These are phyloP conservation scores for Siderastrea siderea DNA, from an alignment of 92 coral and sea anemone genomes.

Conservation along the genomic window DNA sequence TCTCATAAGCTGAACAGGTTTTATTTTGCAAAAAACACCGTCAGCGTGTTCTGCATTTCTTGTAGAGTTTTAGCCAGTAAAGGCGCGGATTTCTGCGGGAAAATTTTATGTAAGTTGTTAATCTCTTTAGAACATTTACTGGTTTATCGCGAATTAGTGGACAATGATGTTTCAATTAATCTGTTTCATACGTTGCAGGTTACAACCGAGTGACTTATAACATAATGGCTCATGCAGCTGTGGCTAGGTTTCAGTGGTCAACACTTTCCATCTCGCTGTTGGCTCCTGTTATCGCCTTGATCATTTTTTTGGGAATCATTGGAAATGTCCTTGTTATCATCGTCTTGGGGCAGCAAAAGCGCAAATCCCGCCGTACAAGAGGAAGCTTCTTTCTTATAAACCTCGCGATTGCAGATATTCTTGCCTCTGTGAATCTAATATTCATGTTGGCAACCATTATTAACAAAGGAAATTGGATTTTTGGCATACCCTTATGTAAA, in stretches of 20 bases:
- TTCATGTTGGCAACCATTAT: conserved; percentile 74
- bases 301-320: conserved; percentile 66
- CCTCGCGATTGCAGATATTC: conserved; percentile 71
- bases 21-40: not conserved
- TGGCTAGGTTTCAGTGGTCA: conserved; percentile 56
- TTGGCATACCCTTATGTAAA: conserved; percentile 69
- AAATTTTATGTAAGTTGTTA: not conserved
- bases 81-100: not conserved
- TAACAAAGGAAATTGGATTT: conserved; percentile 71
- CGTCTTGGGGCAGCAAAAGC: conserved; percentile 60
- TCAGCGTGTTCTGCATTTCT: no score
- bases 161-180: not conserved
- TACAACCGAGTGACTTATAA: not conserved
- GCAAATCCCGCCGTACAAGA: conserved; percentile 58
- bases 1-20: not conserved
- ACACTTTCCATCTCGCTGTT: conserved; percentile 24
- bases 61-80: not conserved
- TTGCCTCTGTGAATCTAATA: conserved; percentile 69
- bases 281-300: conserved; percentile 28
- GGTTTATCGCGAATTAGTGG: not conserved
- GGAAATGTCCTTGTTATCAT: conserved; percentile 75
- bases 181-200: conserved; percentile 19
- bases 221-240: not conserved
- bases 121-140: not conserved
- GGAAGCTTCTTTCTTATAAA: conserved; percentile 72